phyloP scores from a whole-genome alignment of 2,888 invertebrate genomes.

The Cataglyphis albicans region DNA sequence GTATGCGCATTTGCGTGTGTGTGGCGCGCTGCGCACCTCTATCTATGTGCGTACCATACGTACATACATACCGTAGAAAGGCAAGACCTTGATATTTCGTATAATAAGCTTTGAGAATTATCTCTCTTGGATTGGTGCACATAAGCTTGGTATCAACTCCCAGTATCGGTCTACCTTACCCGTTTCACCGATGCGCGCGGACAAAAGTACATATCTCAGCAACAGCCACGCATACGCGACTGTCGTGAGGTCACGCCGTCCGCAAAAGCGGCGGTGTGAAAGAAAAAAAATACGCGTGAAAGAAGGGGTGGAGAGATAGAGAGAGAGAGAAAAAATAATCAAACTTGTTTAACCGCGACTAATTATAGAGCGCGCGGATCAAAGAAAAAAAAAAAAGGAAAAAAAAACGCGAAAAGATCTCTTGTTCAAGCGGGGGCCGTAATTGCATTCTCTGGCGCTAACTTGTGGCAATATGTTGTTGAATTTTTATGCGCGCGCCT shows the following conservation, averaged over 20 bases:
- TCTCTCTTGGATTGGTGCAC: constrained; percentile 72
- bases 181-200: constrained; percentile 28
- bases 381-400: constrained; percentile 14
- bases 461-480: constrained; percentile 9
- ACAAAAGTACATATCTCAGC: constrained; percentile 61
- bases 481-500: constrained; percentile 11
- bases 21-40: constrained; percentile 49
- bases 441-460: constrained; percentile 25
- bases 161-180: constrained; percentile 33
- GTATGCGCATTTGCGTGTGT: constrained; percentile 3
- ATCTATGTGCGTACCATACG: constrained; percentile 13
- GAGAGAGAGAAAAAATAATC: constrained; percentile 14
- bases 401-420: constrained; percentile 44
- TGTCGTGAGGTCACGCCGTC: constrained; percentile 49
- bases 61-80: constrained; percentile 77
- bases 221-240: constrained; percentile 11
- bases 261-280: constrained; percentile 56
- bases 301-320: neutral
- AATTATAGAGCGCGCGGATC: constrained; percentile 54
- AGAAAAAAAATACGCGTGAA: constrained; percentile 1
- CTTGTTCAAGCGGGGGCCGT: neutral
- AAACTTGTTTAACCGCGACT: constrained; percentile 60
- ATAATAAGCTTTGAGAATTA: constrained; percentile 82
- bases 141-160: constrained; percentile 71
- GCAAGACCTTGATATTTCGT: constrained; percentile 83